These are phyloP conservation scores for Athene cunicularia DNA, from an alignment of 2,113 vertebrate genomes.

Conservation along the genomic window DNA sequence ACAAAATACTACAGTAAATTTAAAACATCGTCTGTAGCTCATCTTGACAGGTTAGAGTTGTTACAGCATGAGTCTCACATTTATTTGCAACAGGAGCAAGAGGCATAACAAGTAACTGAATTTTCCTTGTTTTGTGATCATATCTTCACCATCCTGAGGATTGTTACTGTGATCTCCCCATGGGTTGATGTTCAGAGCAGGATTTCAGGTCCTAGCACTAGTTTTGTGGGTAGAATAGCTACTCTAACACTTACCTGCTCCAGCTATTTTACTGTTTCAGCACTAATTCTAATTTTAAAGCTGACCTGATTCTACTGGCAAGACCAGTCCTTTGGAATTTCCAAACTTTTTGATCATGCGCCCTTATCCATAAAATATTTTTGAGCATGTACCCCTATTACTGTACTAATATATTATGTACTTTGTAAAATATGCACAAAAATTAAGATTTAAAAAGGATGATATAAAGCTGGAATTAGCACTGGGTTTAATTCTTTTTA, in stretches of 20 bases:
- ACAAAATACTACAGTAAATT: neutral
- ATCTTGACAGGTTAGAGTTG: neutral
- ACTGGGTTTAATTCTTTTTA: neutral
- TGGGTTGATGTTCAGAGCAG: neutral
- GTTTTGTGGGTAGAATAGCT: neutral
- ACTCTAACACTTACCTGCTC: neutral
- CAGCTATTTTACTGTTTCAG: neutral
- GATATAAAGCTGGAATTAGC: neutral
- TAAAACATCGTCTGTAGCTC: neutral
- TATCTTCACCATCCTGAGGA: neutral
- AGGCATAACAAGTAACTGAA: neutral
- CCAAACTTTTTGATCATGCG: neutral
- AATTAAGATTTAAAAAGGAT: neutral
- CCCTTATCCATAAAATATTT: neutral
- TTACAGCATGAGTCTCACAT: neutral
- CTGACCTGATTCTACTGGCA: neutral
- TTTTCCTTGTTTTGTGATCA: neutral
- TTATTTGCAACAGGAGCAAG: constrained; percentile 16
- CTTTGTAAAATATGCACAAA: neutral
- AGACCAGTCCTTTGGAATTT: neutral
- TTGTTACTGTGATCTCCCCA: neutral
- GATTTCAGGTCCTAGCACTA: neutral
- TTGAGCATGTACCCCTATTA: neutral
- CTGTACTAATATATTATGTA: neutral
- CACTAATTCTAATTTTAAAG: neutral